Evolutionary conservation across 1,140 invertebrate genomes (phyloP).

Genomic region (Sycobia sp.): DNA sequence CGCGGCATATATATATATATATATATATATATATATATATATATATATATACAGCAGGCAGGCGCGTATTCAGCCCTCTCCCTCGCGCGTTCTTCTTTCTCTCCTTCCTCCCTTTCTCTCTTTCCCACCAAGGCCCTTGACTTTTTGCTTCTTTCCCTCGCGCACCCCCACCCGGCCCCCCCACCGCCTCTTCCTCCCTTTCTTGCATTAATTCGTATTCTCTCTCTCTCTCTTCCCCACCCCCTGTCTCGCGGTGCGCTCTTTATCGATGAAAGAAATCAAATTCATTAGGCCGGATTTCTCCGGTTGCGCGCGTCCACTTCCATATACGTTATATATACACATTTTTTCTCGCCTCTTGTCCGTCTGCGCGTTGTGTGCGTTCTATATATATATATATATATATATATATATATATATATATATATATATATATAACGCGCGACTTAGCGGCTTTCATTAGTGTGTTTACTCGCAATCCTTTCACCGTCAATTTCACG

Average conservation of each 20-base stretch:
- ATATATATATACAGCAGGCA: too few relatives aligned
- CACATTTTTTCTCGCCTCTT: not conserved
- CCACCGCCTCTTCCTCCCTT: too few relatives aligned
- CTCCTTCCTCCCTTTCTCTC: conserved; percentile 6
- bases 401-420: too few relatives aligned
- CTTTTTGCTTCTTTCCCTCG: conserved; percentile 12
- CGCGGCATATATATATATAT: too few relatives aligned
- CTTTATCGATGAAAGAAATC: conserved; percentile 41
- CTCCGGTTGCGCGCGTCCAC: not conserved
- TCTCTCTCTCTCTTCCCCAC: too few relatives aligned
- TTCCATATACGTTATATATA: too few relatives aligned
- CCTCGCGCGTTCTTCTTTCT: too few relatives aligned
- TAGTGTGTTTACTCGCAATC: conserved; percentile 3
- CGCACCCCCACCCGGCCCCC: not conserved
- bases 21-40: too few relatives aligned
- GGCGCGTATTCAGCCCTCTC: too few relatives aligned
- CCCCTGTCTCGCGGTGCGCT: too few relatives aligned
- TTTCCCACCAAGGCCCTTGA: conserved; percentile 9
- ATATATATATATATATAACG: too few relatives aligned
- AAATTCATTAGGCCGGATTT: conserved; percentile 20
- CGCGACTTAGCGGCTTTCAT: conserved; percentile 8
- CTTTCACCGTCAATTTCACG: conserved; percentile 8
- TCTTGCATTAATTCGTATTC: conserved; percentile 40
- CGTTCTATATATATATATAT: too few relatives aligned
- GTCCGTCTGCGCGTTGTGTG: not conserved